Conservation (phyloP, 1,140 invertebrate species). For the Drosophila orosa region DNA sequence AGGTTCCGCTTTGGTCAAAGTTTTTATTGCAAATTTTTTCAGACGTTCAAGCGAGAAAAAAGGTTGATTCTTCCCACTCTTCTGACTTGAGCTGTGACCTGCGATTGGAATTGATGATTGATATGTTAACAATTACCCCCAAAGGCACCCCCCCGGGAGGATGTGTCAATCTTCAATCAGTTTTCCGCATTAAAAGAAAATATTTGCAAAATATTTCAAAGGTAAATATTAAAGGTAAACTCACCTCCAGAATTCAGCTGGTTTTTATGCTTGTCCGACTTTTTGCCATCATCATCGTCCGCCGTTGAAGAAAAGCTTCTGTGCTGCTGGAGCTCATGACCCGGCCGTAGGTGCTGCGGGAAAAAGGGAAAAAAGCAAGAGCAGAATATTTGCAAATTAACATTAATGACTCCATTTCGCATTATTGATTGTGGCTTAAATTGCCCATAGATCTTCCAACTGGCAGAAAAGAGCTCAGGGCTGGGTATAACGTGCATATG, state of each 20-base stretch:
- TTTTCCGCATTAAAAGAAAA: conserved; percentile 58
- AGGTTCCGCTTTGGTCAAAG: not conserved
- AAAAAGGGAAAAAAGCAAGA: not conserved
- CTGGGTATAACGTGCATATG: conserved; percentile 12
- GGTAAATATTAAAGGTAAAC: conserved; percentile 46
- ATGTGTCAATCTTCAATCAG: conserved; percentile 31
- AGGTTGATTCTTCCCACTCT: too few species aligned
- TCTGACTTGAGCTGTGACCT: conserved; percentile 12
- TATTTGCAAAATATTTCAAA: conserved; percentile 54
- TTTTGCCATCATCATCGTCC: conserved; percentile 50
- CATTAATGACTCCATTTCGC: conserved; percentile 66
- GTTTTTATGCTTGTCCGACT: conserved; percentile 61
- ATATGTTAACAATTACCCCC: conserved; percentile 6
- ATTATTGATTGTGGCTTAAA: conserved; percentile 71
- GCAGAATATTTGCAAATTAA: conserved; percentile 65
- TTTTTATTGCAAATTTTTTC: not conserved
- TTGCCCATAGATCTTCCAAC: conserved; percentile 47
- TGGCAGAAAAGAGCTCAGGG: conserved; percentile 29
- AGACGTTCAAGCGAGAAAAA: not conserved
- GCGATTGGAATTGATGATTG: conserved; percentile 23
- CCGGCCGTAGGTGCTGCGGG: conserved; percentile 33
- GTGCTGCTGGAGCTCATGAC: conserved; percentile 60
- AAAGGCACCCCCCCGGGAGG: not conserved
- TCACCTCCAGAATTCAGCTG: conserved; percentile 53
- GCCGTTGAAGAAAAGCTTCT: conserved; percentile 59